Percentiles rank a stretch among this genome's conserved stretches.
Conservation (phyloP, 1,140 invertebrate species). For the Bicyclus anynana region DNA sequence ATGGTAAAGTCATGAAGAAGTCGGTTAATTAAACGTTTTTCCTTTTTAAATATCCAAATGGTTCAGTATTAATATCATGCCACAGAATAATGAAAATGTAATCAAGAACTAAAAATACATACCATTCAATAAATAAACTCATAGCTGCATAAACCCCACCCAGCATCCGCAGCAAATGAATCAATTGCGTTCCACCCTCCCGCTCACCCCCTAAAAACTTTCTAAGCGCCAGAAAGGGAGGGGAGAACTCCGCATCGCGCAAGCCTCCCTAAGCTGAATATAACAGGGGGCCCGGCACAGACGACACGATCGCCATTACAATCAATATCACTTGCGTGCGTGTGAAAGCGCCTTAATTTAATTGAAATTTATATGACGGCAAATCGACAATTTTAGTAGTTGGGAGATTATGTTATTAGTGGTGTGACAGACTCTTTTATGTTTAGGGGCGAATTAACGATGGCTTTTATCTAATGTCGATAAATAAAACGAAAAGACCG, state of each 20-base stretch:
- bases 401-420: constrained; percentile 4
- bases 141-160: constrained; percentile 33
- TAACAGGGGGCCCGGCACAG: constrained; percentile 26
- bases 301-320: constrained; percentile 37
- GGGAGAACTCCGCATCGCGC: constrained; percentile 39
- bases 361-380: constrained; percentile 11
- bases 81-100: no score
- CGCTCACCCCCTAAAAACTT: constrained; percentile 30
- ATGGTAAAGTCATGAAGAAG: no score
- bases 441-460: background rate
- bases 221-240: constrained; percentile 29
- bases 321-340: constrained; percentile 52
- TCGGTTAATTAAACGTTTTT: no score
- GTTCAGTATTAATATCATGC: no score
- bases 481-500: background rate
- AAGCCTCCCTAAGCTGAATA: constrained; percentile 41
- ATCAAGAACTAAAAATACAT: background rate
- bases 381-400: background rate
- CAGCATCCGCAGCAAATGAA: constrained; percentile 66
- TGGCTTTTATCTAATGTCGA: background rate
- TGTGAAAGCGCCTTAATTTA: constrained; percentile 27
- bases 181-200: constrained; percentile 46
- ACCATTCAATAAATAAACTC: background rate
- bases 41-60: no score
- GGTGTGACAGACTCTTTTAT: background rate